Percentiles rank a stretch among this genome's conserved stretches.
These are phyloP conservation scores for Parasteatoda tepidariorum DNA, from an alignment of 1,140 invertebrate species.

Conservation along the genomic window DNA sequence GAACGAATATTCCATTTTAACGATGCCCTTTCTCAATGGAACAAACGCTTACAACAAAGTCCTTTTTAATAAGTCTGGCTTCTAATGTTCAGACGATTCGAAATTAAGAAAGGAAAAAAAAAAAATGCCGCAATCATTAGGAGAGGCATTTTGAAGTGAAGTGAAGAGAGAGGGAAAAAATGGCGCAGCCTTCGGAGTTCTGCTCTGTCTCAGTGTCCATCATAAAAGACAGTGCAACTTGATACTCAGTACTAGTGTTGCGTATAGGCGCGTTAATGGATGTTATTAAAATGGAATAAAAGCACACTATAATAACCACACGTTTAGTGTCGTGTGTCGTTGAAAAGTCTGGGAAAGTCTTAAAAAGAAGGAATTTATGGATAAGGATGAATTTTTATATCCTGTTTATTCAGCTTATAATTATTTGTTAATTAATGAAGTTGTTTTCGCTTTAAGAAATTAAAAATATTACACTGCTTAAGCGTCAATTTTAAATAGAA, in stretches of 20 bases:
- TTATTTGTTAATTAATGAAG: too few relatives aligned
- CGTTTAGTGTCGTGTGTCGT: too few relatives aligned
- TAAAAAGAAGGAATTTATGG: too few relatives aligned
- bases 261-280: background rate
- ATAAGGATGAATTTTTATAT: too few relatives aligned
- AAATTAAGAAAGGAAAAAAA: background rate
- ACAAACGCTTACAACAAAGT: background rate
- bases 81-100: background rate
- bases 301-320: too few relatives aligned
- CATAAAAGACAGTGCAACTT: conserved; percentile 11
- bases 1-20: background rate
- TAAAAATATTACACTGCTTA: too few relatives aligned
- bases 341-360: too few relatives aligned
- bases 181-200: background rate
- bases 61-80: conserved; percentile 9
- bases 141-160: background rate
- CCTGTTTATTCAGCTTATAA: too few relatives aligned
- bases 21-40: background rate
- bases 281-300: too few relatives aligned
- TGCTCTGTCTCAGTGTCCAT: conserved; percentile 17
- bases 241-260: background rate
- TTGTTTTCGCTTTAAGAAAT: too few relatives aligned
- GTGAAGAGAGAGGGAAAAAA: background rate
- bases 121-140: background rate
- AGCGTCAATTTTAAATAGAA: too few relatives aligned